Base-by-base conservation (phyloP, 2,113 vertebrate species). In the Alethe castanea region DNA sequence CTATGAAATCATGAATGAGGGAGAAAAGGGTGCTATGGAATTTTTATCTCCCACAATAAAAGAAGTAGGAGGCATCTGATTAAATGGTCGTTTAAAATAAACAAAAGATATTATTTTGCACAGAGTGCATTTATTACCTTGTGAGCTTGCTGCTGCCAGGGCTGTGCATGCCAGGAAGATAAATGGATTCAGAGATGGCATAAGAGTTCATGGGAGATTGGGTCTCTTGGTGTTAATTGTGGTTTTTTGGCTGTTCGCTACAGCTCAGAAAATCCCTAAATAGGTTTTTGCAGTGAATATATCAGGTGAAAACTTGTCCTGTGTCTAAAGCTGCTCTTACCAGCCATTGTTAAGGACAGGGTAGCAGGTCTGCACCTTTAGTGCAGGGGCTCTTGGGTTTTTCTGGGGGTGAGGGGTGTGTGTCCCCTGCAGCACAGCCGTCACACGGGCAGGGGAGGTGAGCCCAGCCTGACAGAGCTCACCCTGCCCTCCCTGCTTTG, bases 1-100 rank as follows among this genome's bases (percentile, higher is more conserved):
- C 92, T 95, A 71, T 81, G 95, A 91, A 96, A 94, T 86, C 80
- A 31, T 54, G 76, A 86, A 74, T 78, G 80, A 69, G 74, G 88
- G 62, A 74, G 83, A 86, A 94, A 90, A 86, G 52, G 91, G 76
- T 65, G 5, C 86, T 35, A n/a, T 85, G 80, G 83, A 88, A 96
- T 95, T 96, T 92, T 96, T 95, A 86, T 95, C 92, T 94, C 72
- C 88, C 72, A 66, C 83, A 90, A 35, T 92, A 67, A 90, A 83
- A 84, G 92, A 74, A 81, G 67, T 83, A 71, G 95, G 92, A 97
- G 76, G 83, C 86, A 81, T 90, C 76, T 86, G 94, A 92, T 94
- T 56, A 95, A 95, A 88, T 78, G 85, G 77, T 79, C 31, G 1
- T 86, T 96, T 97, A 92, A 92, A 96, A 94, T 94, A 96, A 97